phyloP scores from a whole-genome alignment of 2,888 invertebrate species.

The Orthosia cruda region DNA sequence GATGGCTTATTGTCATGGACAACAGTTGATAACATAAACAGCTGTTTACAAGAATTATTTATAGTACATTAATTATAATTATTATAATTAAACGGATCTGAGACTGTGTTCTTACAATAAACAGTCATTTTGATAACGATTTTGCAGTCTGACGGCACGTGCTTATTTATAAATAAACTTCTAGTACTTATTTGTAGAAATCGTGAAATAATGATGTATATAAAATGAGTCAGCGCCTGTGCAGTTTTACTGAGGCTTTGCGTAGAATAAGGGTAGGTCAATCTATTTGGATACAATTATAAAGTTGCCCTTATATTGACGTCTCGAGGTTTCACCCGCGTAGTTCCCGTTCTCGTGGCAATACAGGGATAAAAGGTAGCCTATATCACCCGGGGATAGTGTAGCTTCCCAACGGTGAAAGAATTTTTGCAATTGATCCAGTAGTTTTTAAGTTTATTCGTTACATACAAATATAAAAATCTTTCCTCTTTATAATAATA shows the following conservation, averaged over 20 bases:
- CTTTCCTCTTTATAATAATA: too few species aligned
- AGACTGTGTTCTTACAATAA: slow-evolving; percentile 19
- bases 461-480: too few species aligned
- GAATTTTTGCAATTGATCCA: too few species aligned
- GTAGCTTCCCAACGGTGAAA: too few species aligned
- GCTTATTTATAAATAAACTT: slow-evolving; percentile 22
- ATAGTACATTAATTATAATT: slow-evolving; percentile 16
- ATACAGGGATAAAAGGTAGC: too few species aligned
- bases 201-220: slow-evolving; percentile 11
- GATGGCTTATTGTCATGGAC: slow-evolving; percentile 53
- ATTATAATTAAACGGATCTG: slow-evolving; percentile 11
- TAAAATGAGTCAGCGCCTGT: not conserved
- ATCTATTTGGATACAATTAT: too few species aligned
- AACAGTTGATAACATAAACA: slow-evolving; percentile 34
- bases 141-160: slow-evolving; percentile 5
- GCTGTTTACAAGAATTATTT: slow-evolving; percentile 25
- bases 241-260: not conserved
- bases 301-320: too few species aligned
- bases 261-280: not conserved
- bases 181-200: slow-evolving; percentile 7
- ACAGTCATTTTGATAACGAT: slow-evolving; percentile 32
- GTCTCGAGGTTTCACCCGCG: too few species aligned
- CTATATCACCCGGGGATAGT: too few species aligned
- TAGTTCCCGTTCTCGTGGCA: too few species aligned
- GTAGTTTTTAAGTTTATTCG: too few species aligned